These are phyloP conservation scores for Ctenopoma kingsleyae DNA, from an alignment of 2,797 vertebrate species.

Conservation along the genomic window DNA sequence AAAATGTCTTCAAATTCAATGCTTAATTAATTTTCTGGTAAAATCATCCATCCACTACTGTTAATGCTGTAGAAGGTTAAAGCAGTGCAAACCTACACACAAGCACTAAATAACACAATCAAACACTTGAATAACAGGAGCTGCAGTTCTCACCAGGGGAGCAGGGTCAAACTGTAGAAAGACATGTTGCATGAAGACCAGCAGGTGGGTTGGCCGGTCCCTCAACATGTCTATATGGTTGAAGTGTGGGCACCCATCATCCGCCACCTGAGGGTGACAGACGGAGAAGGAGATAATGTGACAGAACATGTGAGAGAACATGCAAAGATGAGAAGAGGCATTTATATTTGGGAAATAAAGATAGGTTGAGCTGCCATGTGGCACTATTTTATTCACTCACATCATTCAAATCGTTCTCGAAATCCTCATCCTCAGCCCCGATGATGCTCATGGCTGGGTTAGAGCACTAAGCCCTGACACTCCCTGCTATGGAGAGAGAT, in stretches of 20 bases:
- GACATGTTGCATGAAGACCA: slow-evolving; percentile 92
- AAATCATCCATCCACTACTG: neutral
- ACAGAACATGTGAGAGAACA: neutral
- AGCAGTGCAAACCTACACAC: neutral
- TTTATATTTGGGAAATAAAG: neutral
- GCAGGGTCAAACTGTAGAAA: slow-evolving; percentile 93
- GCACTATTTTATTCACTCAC: slow-evolving; percentile 76
- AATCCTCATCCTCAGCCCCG: slow-evolving; percentile 95
- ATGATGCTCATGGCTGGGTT: slow-evolving; percentile 89
- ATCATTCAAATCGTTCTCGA: slow-evolving; percentile 91
- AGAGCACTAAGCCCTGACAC: slow-evolving; percentile 76
- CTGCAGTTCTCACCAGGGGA: slow-evolving; percentile 86
- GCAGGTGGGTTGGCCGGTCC: slow-evolving; percentile 87
- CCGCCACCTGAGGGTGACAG: slow-evolving; percentile 74
- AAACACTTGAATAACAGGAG: neutral
- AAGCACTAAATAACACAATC: neutral
- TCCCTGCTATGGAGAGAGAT: slow-evolving; percentile 53
- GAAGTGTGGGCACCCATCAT: slow-evolving; percentile 86
- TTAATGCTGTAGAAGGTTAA: no score
- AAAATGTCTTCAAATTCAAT: neutral
- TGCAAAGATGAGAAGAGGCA: neutral
- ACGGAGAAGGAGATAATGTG: neutral
- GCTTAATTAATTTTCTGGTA: neutral
- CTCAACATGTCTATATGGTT: slow-evolving; percentile 87
- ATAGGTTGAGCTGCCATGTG: neutral